Evolutionary conservation across 2,113 vertebrate species (phyloP).

Genomic region (Anhinga anhinga): DNA sequence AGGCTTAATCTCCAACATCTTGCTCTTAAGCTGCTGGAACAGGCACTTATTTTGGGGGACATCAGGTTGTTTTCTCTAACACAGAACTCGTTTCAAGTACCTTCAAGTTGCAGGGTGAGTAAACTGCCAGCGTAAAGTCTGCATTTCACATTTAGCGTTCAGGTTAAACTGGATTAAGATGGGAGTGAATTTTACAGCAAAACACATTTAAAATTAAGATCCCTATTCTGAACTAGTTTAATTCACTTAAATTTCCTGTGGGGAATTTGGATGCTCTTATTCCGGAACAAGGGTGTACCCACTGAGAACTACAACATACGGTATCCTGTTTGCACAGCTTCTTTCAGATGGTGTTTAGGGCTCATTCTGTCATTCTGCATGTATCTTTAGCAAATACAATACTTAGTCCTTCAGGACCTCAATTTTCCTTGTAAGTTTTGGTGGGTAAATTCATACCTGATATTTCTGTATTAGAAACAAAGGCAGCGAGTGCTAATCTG

Average conservation of each 20-base stretch:
- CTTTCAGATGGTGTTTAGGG: not conserved
- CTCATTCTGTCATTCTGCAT: not conserved
- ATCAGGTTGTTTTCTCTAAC: not conserved
- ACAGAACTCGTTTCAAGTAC: rapidly evolving
- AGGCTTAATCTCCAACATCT: not conserved
- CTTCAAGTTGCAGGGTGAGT: not conserved
- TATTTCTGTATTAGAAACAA: not conserved
- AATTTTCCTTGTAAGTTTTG: not conserved
- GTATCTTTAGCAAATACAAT: not conserved
- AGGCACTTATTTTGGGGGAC: not conserved
- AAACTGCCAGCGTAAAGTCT: not conserved
- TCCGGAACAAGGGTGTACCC: not conserved
- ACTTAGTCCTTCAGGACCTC: not conserved
- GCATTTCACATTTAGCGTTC: not conserved
- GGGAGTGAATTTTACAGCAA: not conserved
- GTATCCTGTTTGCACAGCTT: not conserved
- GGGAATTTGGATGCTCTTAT: not conserved
- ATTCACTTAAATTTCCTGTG: not conserved
- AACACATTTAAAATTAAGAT: not conserved
- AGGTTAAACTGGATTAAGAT: not conserved
- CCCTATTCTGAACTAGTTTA: not conserved
- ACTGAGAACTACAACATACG: not conserved
- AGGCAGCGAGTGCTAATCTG: not conserved
- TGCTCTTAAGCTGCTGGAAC: not conserved
- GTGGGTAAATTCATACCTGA: not conserved